Percentiles rank a stretch among this genome's conserved stretches.
phyloP scores from a whole-genome alignment of 2,888 invertebrate genomes.

The Nowickia ferox region DNA sequence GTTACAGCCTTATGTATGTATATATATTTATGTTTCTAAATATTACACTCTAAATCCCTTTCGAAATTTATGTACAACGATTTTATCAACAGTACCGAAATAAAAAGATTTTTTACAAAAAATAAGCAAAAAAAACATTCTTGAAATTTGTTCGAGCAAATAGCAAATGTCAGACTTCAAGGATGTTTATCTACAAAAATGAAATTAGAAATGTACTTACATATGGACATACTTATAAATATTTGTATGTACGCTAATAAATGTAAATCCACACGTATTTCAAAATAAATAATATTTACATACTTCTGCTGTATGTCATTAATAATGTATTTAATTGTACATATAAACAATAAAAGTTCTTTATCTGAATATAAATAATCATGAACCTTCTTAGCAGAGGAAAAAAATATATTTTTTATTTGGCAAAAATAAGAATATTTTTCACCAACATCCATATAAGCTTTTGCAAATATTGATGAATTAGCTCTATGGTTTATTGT shows the following conservation, averaged over 20 bases:
- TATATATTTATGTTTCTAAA: no score
- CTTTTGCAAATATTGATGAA: conserved; percentile 17
- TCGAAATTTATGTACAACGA: conserved; percentile 16
- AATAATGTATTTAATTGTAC: conserved; percentile 54
- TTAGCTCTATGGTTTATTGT: not conserved
- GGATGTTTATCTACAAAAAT: conserved; percentile 54
- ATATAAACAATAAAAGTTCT: conserved; percentile 51
- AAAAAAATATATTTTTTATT: conserved; percentile 17
- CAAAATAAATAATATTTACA: conserved; percentile 36
- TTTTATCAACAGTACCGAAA: not conserved
- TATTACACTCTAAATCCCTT: conserved; percentile 27
- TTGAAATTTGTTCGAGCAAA: conserved; percentile 63
- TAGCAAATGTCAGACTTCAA: conserved; percentile 66
- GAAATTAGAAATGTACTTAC: conserved; percentile 27
- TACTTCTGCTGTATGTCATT: conserved; percentile 40
- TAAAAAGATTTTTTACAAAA: conserved; percentile 36
- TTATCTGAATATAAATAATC: conserved; percentile 43
- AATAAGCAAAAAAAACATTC: conserved; percentile 59
- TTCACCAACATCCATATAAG: conserved; percentile 11
- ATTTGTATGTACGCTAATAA: not conserved
- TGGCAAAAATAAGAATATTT: conserved; percentile 43
- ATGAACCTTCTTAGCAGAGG: conserved; percentile 3
- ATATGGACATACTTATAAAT: not conserved
- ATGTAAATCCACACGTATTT: not conserved
- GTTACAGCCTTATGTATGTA: no score